Conservation (phyloP, 2,888 invertebrate species). For the Teinopalpus imperialis region DNA sequence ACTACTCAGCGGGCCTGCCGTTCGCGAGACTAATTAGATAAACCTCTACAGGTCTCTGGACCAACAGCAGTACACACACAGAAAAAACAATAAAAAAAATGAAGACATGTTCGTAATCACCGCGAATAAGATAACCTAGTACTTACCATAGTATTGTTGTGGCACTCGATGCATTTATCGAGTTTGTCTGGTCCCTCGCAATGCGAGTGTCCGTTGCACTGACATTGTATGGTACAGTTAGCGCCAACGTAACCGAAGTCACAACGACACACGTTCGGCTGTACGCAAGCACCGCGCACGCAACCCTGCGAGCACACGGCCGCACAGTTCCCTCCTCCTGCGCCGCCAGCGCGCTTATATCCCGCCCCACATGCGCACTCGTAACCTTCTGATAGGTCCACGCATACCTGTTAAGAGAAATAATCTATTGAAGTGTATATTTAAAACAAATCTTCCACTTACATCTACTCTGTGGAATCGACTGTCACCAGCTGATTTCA, state of each 20-base stretch:
- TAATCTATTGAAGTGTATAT: too few species aligned
- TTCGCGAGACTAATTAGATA: too few species aligned
- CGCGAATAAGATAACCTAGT: too few species aligned
- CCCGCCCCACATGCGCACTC: constrained; percentile 92
- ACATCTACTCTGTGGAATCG: too few species aligned
- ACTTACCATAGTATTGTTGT: constrained; percentile 93
- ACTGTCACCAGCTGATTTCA: too few species aligned
- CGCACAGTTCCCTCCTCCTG: constrained; percentile 84
- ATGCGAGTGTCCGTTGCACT: constrained; percentile 96
- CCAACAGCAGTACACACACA: too few species aligned
- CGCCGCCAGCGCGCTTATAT: constrained; percentile 83
- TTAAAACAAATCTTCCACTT: too few species aligned
- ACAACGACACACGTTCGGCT: constrained; percentile 92
- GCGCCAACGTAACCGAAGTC: constrained; percentile 97
- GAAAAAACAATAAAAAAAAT: too few species aligned
- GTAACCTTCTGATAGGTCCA: constrained; percentile 90
- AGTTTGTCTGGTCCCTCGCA: constrained; percentile 93
- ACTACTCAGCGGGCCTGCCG: too few species aligned
- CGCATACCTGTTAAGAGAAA: constrained; percentile 83
- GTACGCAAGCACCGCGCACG: constrained; percentile 91
- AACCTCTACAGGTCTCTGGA: too few species aligned
- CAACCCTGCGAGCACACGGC: constrained; percentile 93
- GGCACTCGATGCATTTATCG: constrained; percentile 91
- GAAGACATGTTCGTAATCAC: too few species aligned
- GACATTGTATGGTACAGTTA: constrained; percentile 96